Conservation (phyloP, 2,113 vertebrate species). For the Sclerurus mexicanus region DNA sequence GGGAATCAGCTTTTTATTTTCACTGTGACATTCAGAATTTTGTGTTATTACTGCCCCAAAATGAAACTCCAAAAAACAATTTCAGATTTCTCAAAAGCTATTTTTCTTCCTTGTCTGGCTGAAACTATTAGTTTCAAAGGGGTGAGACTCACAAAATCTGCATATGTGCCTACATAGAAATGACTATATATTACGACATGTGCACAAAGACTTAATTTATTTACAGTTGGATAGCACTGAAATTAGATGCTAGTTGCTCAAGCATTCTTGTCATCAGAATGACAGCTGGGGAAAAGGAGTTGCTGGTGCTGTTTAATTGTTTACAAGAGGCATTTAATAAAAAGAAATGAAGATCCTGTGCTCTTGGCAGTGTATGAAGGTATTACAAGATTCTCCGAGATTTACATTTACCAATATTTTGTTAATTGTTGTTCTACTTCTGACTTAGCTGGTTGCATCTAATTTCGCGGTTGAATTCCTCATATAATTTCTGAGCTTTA, state of each 20-base stretch:
- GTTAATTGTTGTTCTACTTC: not conserved
- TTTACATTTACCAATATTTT: not conserved
- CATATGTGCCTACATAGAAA: not conserved
- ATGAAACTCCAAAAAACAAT: not conserved
- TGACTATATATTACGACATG: not conserved
- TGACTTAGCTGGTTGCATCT: slow-evolving; percentile 5
- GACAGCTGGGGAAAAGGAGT: not conserved
- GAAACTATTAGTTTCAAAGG: not conserved
- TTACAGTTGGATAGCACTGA: not conserved
- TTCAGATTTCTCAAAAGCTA: not conserved
- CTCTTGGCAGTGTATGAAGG: not conserved
- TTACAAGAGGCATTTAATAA: not conserved
- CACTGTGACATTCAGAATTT: not conserved
- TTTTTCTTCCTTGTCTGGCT: not conserved
- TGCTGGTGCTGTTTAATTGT: not conserved
- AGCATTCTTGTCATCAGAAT: not conserved
- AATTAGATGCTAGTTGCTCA: not conserved
- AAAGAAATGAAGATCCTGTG: not conserved
- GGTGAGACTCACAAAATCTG: not conserved
- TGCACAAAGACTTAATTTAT: not conserved
- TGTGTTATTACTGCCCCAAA: not conserved
- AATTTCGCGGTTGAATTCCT: not conserved
- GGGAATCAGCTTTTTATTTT: slow-evolving; percentile 9
- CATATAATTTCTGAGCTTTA: slow-evolving; percentile 32
- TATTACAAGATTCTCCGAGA: not conserved